A percentile compares a stretch with the other conserved stretches of the same genome.
Conservation (phyloP, 2,797 vertebrate species). For the Gila robusta region DNA sequence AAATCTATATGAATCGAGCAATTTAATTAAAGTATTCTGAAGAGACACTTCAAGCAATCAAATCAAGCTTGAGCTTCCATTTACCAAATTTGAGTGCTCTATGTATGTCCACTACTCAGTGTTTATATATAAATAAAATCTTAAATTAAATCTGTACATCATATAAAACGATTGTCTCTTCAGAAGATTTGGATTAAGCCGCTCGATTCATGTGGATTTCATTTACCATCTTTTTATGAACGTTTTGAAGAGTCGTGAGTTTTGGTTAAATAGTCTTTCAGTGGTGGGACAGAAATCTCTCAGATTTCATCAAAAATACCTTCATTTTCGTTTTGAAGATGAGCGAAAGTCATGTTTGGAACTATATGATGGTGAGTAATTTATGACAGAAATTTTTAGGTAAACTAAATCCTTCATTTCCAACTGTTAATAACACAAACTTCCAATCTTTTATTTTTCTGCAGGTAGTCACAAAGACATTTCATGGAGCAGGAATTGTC, state of each 20-base stretch:
- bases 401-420: neutral
- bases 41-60: neutral
- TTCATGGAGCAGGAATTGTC: conserved; percentile 92
- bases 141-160: neutral
- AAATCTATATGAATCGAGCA: neutral
- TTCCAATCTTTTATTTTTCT: neutral
- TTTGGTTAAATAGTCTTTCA: neutral
- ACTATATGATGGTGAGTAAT: neutral
- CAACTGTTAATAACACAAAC: neutral
- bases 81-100: neutral
- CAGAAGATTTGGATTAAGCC: neutral
- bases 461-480: conserved; percentile 94
- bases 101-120: neutral
- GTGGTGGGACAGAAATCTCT: neutral
- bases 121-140: neutral
- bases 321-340: neutral
- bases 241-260: neutral
- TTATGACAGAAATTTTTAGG: neutral
- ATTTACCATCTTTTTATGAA: neutral
- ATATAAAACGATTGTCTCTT: neutral
- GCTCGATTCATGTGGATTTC: neutral
- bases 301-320: too few relatives aligned
- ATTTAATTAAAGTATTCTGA: neutral
- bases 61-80: neutral
- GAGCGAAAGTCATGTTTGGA: neutral